phyloP scores from a whole-genome alignment of 1,140 invertebrate genomes.

The Pseudachorutes palmiensis region DNA sequence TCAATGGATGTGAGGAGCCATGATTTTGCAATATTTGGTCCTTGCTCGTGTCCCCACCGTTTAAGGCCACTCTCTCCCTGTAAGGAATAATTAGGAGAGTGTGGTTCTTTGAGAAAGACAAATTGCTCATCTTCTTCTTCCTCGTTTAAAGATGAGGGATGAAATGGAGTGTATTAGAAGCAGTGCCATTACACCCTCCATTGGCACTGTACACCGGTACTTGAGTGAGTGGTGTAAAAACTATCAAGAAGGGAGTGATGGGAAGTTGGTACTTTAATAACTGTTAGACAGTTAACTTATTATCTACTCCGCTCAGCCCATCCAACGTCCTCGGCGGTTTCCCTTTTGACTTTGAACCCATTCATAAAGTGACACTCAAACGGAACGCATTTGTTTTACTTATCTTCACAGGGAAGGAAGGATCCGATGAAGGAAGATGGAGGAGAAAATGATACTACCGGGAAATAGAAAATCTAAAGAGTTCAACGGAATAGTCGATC shows the following conservation, averaged over 20 bases:
- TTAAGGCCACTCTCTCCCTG: neutral
- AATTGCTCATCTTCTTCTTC: neutral
- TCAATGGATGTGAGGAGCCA: too few relatives aligned
- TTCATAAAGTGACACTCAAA: neutral
- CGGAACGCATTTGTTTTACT: neutral
- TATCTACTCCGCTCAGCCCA: neutral
- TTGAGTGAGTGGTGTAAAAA: neutral
- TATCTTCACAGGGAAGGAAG: neutral
- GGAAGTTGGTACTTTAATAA: constrained; percentile 2
- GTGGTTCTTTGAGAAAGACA: neutral
- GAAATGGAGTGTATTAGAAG: constrained; percentile 2
- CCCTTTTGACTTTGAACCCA: neutral
- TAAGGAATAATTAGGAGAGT: constrained; percentile 1
- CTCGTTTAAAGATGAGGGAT: neutral
- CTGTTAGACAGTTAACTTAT: constrained; percentile 10
- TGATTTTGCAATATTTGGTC: too few relatives aligned
- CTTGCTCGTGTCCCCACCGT: too few relatives aligned
- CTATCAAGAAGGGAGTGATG: neutral
- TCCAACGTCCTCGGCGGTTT: neutral
- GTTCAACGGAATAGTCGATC: too few relatives aligned
- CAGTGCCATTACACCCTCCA: constrained; percentile 2
- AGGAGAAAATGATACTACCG: neutral
- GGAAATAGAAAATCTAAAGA: too few relatives aligned
- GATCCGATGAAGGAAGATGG: neutral
- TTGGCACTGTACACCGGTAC: neutral